These are phyloP conservation scores for Remorina albescens DNA, from an alignment of 2,797 vertebrate genomes.

Conservation along the genomic window DNA sequence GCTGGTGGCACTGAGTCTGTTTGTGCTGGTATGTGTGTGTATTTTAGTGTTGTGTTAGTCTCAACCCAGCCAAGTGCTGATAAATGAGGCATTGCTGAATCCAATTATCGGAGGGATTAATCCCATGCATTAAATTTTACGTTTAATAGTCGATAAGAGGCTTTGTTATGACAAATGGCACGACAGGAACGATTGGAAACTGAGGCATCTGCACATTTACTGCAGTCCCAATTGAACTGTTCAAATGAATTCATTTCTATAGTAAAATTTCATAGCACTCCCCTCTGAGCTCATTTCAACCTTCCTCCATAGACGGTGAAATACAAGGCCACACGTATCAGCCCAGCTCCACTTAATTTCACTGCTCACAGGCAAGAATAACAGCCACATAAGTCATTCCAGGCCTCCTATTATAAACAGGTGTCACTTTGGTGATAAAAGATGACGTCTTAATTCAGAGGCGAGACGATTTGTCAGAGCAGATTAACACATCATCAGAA, in stretches of 20 bases:
- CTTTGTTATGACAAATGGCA: conserved; percentile 50
- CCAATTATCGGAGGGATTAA: conserved; percentile 41
- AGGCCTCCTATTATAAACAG: conserved; percentile 85
- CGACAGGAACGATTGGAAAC: conserved; percentile 42
- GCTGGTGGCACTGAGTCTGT: conserved; percentile 41
- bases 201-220: conserved; percentile 50
- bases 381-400: conserved; percentile 81
- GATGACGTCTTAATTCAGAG: conserved; percentile 85
- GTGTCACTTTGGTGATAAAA: conserved; percentile 85
- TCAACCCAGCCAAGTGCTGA: conserved; percentile 27
- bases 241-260: conserved; percentile 64
- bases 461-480: conserved; percentile 78
- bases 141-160: conserved; percentile 33
- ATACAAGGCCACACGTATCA: conserved; percentile 56
- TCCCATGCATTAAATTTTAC: conserved; percentile 37
- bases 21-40: conserved; percentile 34
- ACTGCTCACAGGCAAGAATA: conserved; percentile 72
- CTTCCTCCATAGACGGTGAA: conserved; percentile 50
- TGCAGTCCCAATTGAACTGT: conserved; percentile 57
- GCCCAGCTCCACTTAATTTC: conserved; percentile 54
- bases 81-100: conserved; percentile 52
- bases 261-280: conserved; percentile 57
- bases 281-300: conserved; percentile 60
- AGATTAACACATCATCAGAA: conserved; percentile 84
- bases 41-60: conserved; percentile 13